Percentiles rank a stretch among this genome's conserved stretches.
Conservation (phyloP, 2,797 vertebrate genomes). For the Cheirogaleus major region DNA sequence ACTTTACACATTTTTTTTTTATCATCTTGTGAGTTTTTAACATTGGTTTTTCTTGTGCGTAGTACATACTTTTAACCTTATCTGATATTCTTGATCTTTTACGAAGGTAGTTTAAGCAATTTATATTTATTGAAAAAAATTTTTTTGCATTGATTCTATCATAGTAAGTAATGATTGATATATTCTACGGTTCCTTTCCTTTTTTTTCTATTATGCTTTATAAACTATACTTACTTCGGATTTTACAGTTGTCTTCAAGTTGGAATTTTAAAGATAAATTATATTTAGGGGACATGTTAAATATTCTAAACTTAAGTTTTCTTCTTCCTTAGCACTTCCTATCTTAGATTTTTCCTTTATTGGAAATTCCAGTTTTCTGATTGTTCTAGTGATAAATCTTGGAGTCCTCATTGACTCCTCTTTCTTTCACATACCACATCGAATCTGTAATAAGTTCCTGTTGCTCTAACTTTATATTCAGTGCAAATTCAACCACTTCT, state of each 20-base stretch:
- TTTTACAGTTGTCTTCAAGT: neutral
- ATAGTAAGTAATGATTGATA: neutral
- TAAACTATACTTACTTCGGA: neutral
- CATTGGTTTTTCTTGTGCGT: neutral
- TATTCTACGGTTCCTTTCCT: neutral
- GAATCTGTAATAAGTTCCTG: neutral
- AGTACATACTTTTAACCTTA: neutral
- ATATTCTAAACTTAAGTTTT: neutral
- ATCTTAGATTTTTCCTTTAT: neutral
- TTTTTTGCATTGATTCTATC: neutral
- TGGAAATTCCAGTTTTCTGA: neutral
- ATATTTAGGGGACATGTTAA: neutral
- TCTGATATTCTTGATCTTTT: neutral
- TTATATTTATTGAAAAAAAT: neutral
- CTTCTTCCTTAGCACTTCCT: neutral
- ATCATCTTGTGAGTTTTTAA: neutral
- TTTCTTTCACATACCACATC: neutral
- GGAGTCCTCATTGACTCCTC: neutral
- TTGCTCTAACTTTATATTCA: neutral
- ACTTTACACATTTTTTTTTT: neutral
- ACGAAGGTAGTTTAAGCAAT: neutral
- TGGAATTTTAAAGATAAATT: neutral
- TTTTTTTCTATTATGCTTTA: neutral
- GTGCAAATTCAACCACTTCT: neutral
- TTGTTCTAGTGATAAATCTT: neutral